A percentile compares a stretch with the other conserved stretches of the same genome.
phyloP scores from a whole-genome alignment of 2,113 vertebrate species.

The Dasypus novemcinctus region DNA sequence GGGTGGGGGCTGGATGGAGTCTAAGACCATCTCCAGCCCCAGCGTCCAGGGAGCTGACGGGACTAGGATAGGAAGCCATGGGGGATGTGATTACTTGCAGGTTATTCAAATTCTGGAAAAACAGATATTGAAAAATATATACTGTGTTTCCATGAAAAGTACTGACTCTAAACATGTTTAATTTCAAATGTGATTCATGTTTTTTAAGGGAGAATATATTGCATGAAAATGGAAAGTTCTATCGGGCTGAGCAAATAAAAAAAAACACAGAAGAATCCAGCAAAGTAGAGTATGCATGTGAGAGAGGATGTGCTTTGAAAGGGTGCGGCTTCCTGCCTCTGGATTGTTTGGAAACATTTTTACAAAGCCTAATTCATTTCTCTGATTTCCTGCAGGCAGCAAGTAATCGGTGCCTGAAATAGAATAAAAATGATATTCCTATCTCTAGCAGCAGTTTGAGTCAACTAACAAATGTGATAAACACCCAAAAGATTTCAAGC shows the following conservation, averaged over 20 bases:
- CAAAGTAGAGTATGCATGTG: neutral
- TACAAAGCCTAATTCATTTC: constrained; percentile 65
- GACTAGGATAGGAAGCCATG: neutral
- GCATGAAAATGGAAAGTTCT: constrained; percentile 29
- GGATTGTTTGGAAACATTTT: constrained; percentile 69
- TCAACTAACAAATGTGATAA: constrained; percentile 37
- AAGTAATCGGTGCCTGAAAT: constrained; percentile 54
- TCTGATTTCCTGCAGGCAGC: constrained; percentile 57
- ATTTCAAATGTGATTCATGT: constrained; percentile 45
- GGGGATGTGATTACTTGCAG: neutral
- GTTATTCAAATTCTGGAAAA: neutral
- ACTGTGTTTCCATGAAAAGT: constrained; percentile 24
- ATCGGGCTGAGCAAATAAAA: neutral
- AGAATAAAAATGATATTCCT: constrained; percentile 45
- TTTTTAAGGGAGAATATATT: neutral
- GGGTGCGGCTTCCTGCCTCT: constrained; percentile 71
- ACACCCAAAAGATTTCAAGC: neutral
- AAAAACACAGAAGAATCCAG: neutral
- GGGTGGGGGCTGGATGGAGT: neutral
- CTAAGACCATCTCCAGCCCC: no score
- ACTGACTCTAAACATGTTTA: constrained; percentile 29
- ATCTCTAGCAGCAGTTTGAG: neutral
- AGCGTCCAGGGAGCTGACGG: neutral
- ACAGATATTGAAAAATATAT: neutral
- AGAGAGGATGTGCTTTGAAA: constrained; percentile 45